Evolutionary conservation across 1,140 invertebrate genomes (phyloP).

Genomic region (Eumaeus atala): DNA sequence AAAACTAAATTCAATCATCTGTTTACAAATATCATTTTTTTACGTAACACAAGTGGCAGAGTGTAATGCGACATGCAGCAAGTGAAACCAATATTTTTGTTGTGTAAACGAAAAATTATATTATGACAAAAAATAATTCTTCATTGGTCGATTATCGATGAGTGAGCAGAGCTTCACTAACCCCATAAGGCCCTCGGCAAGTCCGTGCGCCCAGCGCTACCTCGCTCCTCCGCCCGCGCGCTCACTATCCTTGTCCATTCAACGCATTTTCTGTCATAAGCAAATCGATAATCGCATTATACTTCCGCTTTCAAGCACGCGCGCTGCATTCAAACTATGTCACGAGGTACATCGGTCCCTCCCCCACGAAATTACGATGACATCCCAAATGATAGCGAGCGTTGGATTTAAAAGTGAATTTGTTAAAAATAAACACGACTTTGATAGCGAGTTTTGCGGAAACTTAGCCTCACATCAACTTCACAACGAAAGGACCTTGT

Average conservation of each 20-base stretch:
- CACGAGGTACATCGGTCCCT: constrained; percentile 32
- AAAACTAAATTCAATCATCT: too few species aligned
- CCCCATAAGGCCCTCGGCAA: constrained; percentile 14
- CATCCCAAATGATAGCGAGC: constrained; percentile 12
- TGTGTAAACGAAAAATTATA: too few species aligned
- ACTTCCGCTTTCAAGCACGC: constrained; percentile 64
- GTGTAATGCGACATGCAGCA: too few species aligned
- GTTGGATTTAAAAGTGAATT: constrained; percentile 22
- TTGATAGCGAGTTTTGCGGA: constrained; percentile 2
- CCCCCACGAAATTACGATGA: constrained; percentile 18
- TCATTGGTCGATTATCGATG: not conserved
- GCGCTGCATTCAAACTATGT: constrained; percentile 56
- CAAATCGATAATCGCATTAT: constrained; percentile 72
- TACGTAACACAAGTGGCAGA: too few species aligned
- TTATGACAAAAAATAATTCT: not conserved
- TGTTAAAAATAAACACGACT: constrained; percentile 14
- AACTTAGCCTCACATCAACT: too few species aligned
- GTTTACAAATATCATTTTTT: too few species aligned
- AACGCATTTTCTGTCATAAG: constrained; percentile 71
- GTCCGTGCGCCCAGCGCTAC: constrained; percentile 16
- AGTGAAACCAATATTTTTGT: too few species aligned
- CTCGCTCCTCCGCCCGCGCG: constrained; percentile 22
- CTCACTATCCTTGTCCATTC: constrained; percentile 55
- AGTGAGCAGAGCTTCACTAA: not conserved
- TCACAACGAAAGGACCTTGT: too few species aligned